Evolutionary conservation across 2,113 vertebrate species (phyloP).

Genomic region (Phyllostomus hastatus): DNA sequence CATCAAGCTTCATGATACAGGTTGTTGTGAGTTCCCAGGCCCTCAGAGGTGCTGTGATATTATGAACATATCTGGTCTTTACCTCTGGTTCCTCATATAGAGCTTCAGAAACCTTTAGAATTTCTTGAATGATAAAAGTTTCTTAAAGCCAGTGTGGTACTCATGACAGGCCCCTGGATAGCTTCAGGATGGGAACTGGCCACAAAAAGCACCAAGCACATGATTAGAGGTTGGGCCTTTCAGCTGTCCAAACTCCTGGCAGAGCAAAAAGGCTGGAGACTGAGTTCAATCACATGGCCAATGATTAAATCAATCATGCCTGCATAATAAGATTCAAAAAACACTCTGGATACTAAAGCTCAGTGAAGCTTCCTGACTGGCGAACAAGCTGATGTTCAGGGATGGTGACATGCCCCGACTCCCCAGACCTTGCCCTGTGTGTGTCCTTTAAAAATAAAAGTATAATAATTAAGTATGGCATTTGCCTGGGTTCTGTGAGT

Average conservation of each 20-base stretch:
- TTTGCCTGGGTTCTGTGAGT: background rate
- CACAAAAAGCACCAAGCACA: background rate
- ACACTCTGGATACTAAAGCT: background rate
- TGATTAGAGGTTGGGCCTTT: background rate
- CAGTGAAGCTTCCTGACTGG: background rate
- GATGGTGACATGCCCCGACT: background rate
- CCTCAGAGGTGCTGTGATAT: background rate
- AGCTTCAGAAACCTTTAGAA: background rate
- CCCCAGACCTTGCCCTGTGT: background rate
- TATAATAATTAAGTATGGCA: background rate
- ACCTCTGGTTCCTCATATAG: background rate
- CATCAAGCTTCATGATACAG: background rate
- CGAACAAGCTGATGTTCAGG: background rate
- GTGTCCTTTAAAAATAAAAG: background rate
- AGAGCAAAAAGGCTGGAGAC: background rate
- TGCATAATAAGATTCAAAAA: background rate
- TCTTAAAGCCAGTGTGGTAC: background rate
- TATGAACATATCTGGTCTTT: background rate
- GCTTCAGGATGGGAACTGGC: background rate
- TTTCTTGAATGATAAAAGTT: background rate
- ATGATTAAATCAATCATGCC: background rate
- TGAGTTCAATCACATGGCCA: background rate
- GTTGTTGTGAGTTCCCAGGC: background rate
- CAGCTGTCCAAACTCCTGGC: background rate
- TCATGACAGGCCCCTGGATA: background rate